Evolutionary conservation across 2,113 vertebrate genomes (phyloP).

Genomic region (Epinephelus moara): DNA sequence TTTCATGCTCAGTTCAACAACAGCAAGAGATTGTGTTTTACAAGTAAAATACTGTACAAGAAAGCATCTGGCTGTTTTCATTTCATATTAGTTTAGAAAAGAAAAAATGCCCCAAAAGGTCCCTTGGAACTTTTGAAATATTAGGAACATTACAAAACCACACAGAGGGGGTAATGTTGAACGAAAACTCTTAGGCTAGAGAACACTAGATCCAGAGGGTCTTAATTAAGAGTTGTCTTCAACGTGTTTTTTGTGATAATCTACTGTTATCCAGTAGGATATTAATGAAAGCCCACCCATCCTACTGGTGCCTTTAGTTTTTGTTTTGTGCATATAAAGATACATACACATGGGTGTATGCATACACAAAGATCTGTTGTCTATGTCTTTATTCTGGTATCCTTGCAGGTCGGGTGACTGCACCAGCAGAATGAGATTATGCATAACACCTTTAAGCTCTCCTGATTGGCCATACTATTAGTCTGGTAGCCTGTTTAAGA

Average conservation of each 20-base stretch:
- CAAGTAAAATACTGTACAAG: background rate
- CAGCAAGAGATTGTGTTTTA: background rate
- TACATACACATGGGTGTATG: background rate
- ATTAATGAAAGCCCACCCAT: background rate
- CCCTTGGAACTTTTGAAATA: background rate
- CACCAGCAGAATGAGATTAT: background rate
- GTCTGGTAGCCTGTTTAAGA: background rate
- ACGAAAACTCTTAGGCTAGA: background rate
- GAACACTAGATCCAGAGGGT: background rate
- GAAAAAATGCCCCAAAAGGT: background rate
- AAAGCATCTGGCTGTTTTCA: background rate
- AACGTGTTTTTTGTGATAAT: background rate
- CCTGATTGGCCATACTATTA: background rate
- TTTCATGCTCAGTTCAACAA: background rate
- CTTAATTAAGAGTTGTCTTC: background rate
- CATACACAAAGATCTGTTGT: background rate
- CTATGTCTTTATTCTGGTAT: background rate
- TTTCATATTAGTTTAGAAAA: background rate
- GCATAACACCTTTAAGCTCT: background rate
- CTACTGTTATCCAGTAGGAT: background rate
- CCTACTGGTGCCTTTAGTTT: background rate
- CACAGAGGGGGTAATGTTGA: background rate
- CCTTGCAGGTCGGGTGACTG: background rate
- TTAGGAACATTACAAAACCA: background rate
- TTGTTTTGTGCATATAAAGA: background rate